phyloP scores from a whole-genome alignment of 1,140 invertebrate species.

The Pristionchus pacificus region DNA sequence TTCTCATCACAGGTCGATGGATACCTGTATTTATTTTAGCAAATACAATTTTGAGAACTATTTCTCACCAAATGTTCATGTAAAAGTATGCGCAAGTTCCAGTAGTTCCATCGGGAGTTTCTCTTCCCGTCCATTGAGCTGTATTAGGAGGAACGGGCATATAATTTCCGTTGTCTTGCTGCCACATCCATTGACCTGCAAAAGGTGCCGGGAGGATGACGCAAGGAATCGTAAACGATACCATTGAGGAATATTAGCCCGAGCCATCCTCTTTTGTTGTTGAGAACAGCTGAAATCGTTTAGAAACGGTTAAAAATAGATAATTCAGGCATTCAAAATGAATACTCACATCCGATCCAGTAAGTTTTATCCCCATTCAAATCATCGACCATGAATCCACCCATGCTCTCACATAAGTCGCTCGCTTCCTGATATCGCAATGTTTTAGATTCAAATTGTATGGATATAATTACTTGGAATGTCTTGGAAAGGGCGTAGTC shows the following conservation, averaged over 20 bases:
- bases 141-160: background rate
- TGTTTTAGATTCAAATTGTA: no score
- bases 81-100: background rate
- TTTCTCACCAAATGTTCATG: no score
- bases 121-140: background rate
- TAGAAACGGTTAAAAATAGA: no score
- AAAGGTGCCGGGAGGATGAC: background rate
- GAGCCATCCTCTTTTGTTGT: background rate
- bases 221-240: background rate
- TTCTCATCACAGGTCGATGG: background rate
- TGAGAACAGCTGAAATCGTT: no score
- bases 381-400: no score
- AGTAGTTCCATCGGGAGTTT: background rate
- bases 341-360: constrained; percentile 4
- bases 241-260: background rate
- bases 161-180: background rate
- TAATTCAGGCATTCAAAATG: no score
- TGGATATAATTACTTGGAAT: no score
- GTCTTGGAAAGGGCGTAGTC: no score
- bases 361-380: constrained; percentile 15
- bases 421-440: constrained; percentile 16
- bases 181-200: background rate
- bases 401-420: no score
- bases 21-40: no score
- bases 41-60: no score